Conservation (phyloP, 1,140 invertebrate genomes). For the Tetraneura akinire region DNA sequence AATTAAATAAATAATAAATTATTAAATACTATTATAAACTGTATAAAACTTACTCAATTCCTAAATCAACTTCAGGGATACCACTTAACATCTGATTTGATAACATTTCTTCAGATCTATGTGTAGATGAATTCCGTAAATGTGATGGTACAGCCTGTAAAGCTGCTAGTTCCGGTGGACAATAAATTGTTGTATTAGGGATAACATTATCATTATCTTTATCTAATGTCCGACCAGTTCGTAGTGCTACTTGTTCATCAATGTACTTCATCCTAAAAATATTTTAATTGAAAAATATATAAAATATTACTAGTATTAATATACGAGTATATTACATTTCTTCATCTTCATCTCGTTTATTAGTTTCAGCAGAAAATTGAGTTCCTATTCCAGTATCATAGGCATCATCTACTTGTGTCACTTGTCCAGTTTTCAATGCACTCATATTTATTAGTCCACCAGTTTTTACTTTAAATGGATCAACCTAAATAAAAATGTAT, state of each 20-base stretch:
- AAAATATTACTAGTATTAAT: background rate
- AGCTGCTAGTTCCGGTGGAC: slow-evolving; percentile 84
- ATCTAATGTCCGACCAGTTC: slow-evolving; percentile 57
- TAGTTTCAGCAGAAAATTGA: slow-evolving; percentile 97
- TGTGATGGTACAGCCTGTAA: slow-evolving; percentile 84
- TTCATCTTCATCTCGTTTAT: slow-evolving; percentile 96
- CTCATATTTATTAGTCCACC: slow-evolving; percentile 93
- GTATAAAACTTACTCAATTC: slow-evolving; percentile 78
- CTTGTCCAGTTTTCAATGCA: slow-evolving; percentile 76
- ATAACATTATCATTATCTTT: slow-evolving; percentile 56
- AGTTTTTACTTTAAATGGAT: slow-evolving; percentile 78
- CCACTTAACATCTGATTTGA: slow-evolving; percentile 99
- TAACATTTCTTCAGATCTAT: slow-evolving; percentile 93
- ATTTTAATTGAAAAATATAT: background rate
- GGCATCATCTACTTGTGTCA: slow-evolving; percentile 76
- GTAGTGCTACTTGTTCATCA: slow-evolving; percentile 78
- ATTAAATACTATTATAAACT: too few relatives aligned
- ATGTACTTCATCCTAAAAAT: slow-evolving; percentile 89
- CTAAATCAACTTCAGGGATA: slow-evolving; percentile 99
- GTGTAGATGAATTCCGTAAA: slow-evolving; percentile 76
- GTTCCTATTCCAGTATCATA: slow-evolving; percentile 92
- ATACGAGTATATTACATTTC: slow-evolving; percentile 74
- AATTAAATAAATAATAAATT: too few relatives aligned
- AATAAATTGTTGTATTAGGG: slow-evolving; percentile 68
- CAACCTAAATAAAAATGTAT: slow-evolving; percentile 62